Evolutionary conservation across 2,888 invertebrate genomes (phyloP).

Genomic region (Seira ritae): DNA sequence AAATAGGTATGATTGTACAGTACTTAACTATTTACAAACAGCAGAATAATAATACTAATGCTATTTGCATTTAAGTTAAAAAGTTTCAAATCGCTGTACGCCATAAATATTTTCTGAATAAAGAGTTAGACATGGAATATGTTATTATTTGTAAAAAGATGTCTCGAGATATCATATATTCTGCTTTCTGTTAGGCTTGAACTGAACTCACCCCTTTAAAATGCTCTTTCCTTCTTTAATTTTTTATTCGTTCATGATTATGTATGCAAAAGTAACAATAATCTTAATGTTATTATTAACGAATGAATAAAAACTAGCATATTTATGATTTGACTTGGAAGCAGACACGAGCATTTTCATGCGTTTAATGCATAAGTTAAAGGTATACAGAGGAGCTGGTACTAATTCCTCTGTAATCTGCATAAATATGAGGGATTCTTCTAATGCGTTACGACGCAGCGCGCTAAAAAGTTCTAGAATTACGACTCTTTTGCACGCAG

Average conservation of each 20-base stretch:
- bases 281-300: slow-evolving; percentile 14
- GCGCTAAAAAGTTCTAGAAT: background rate
- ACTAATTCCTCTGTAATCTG: slow-evolving; percentile 40
- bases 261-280: slow-evolving; percentile 3
- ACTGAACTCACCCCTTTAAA: background rate
- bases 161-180: background rate
- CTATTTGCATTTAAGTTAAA: background rate
- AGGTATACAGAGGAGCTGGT: background rate
- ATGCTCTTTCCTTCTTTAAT: background rate
- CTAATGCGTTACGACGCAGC: slow-evolving; percentile 41
- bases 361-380: background rate
- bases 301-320: slow-evolving; percentile 44
- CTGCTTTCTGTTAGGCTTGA: slow-evolving; percentile 1
- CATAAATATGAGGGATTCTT: slow-evolving; percentile 40
- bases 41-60: too few relatives aligned
- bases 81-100: background rate
- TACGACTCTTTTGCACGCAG: slow-evolving; percentile 8
- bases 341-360: background rate
- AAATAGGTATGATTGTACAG: too few relatives aligned
- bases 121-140: background rate
- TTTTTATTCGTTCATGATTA: background rate
- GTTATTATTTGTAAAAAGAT: background rate
- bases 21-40: too few relatives aligned
- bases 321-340: slow-evolving; percentile 32
- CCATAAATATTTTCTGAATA: background rate